A percentile compares a stretch with the other conserved stretches of the same genome.
Conservation (phyloP, 1,140 invertebrate species). For the Antheraea pernyi region DNA sequence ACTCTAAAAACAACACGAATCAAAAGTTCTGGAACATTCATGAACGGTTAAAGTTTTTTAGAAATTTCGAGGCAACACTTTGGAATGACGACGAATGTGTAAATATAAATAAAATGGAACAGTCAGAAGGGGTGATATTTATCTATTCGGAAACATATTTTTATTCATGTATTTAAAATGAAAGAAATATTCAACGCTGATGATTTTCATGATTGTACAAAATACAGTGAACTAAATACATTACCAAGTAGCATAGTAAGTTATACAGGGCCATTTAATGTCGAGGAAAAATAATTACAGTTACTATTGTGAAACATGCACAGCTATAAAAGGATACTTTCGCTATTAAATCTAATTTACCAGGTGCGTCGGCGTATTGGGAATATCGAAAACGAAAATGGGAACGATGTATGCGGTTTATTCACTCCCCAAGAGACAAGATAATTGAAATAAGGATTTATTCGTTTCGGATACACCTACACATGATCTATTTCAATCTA, state of each 20-base stretch:
- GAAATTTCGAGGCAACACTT: background rate
- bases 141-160: background rate
- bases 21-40: conserved; percentile 59
- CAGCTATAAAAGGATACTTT: conserved; percentile 5
- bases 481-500: conserved; percentile 21
- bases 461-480: conserved; percentile 57
- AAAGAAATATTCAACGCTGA: too few species aligned
- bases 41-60: conserved; percentile 58
- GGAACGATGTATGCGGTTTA: conserved; percentile 64
- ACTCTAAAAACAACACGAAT: conserved; percentile 57
- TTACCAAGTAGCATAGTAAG: too few species aligned
- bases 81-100: background rate
- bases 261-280: background rate
- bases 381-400: conserved; percentile 60
- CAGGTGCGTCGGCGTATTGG: conserved; percentile 37
- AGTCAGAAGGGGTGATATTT: background rate
- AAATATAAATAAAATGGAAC: background rate
- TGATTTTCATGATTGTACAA: too few species aligned
- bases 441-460: conserved; percentile 76
- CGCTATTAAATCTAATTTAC: conserved; percentile 28
- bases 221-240: too few species aligned
- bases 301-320: background rate
- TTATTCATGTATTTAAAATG: too few species aligned
- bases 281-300: background rate
- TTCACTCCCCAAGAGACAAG: conserved; percentile 61